A percentile compares a stretch with the other conserved stretches of the same genome.
These are phyloP conservation scores for Lepidurus arcticus DNA, from an alignment of 1,140 invertebrate species.

Conservation along the genomic window DNA sequence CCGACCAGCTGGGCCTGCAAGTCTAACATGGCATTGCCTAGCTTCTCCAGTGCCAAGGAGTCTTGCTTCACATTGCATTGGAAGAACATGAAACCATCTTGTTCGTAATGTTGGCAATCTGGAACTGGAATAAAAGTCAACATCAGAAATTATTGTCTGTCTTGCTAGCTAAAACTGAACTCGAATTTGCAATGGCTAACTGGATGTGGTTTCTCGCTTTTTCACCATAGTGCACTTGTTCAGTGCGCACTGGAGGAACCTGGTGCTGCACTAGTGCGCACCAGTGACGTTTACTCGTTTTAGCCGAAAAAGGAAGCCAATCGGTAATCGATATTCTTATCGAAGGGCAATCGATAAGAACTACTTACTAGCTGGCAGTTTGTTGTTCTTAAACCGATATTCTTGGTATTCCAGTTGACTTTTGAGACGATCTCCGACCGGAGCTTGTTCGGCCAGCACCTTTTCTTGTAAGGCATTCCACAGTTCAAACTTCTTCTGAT, in stretches of 20 bases:
- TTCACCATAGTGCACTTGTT: no score
- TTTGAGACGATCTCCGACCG: constrained; percentile 36
- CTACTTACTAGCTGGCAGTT: constrained; percentile 28
- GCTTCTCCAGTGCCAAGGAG: constrained; percentile 33
- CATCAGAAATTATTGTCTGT: background rate
- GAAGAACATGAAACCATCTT: constrained; percentile 47
- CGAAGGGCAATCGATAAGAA: background rate
- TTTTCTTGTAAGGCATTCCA: constrained; percentile 58
- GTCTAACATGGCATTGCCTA: constrained; percentile 33
- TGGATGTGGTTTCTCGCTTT: no score
- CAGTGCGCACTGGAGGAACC: no score
- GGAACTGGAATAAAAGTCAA: constrained; percentile 42
- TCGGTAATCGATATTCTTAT: no score
- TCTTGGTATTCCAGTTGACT: constrained; percentile 33
- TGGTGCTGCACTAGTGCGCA: no score
- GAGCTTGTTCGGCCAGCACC: constrained; percentile 57
- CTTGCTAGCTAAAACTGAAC: background rate
- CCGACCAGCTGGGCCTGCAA: constrained; percentile 49
- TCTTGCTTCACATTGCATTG: constrained; percentile 49
- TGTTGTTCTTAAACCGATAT: constrained; percentile 28
- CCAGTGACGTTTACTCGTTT: no score
- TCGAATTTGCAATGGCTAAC: background rate
- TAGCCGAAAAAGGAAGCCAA: no score
- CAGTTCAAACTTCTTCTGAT: constrained; percentile 59
- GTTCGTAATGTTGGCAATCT: constrained; percentile 50